A percentile compares a stretch with the other conserved stretches of the same genome.
Conservation (phyloP, 2,797 vertebrate species). For the Sebastolobus altivelis region DNA sequence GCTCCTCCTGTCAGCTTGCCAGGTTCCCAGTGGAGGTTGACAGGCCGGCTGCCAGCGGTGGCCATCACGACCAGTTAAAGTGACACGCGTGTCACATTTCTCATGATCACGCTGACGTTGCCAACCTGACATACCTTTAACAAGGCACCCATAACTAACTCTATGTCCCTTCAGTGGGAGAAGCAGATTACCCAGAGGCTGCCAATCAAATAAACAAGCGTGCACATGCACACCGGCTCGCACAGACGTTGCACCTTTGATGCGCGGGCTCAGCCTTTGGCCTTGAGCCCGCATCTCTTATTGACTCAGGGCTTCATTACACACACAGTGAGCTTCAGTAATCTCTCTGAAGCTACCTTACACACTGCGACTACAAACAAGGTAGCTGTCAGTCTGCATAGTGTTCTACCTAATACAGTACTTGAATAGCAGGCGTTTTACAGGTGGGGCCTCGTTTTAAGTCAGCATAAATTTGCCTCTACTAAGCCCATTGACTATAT, state of each 20-base stretch:
- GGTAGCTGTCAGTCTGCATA: conserved; percentile 72
- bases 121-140: conserved; percentile 79
- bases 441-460: conserved; percentile 48
- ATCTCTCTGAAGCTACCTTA: conserved; percentile 80
- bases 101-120: conserved; percentile 76
- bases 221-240: conserved; percentile 29
- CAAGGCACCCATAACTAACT: conserved; percentile 76
- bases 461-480: conserved; percentile 58
- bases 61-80: conserved; percentile 78
- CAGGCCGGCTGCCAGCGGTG: conserved; percentile 75
- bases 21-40: conserved; percentile 76
- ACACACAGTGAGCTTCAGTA: conserved; percentile 82
- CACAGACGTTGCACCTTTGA: conserved; percentile 60
- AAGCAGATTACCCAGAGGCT: conserved; percentile 58
- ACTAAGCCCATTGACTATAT: conserved; percentile 30
- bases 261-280: conserved; percentile 73
- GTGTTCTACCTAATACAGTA: conserved; percentile 55
- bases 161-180: conserved; percentile 51
- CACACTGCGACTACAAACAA: conserved; percentile 78
- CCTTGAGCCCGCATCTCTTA: conserved; percentile 80
- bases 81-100: conserved; percentile 79
- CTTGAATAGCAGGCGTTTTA: conserved; percentile 58
- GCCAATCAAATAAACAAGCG: conserved; percentile 69
- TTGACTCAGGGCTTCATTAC: conserved; percentile 83
- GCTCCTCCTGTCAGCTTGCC: conserved; percentile 77